phyloP scores from a whole-genome alignment of 2,797 vertebrate genomes.

The Vespertilio murinus region DNA sequence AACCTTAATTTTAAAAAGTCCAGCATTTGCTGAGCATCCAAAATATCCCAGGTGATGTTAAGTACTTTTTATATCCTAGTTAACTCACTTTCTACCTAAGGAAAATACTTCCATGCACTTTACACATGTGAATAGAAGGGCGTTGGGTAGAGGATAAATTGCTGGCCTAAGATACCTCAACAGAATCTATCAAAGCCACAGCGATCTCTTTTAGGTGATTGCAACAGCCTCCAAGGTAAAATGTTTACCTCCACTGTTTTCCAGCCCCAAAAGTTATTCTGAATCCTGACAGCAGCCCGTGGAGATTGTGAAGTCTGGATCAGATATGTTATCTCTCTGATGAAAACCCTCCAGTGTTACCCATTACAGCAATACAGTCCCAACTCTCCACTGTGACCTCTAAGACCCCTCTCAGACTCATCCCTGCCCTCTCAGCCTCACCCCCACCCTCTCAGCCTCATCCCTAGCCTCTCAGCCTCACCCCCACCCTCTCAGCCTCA shows the following conservation, averaged over 20 bases:
- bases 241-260: background rate
- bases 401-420: background rate
- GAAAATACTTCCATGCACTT: background rate
- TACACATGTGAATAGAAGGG: background rate
- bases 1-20: background rate
- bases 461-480: too few relatives aligned
- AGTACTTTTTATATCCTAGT: background rate
- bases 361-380: background rate
- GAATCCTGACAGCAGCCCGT: background rate
- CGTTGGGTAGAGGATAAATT: background rate
- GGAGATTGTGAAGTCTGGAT: background rate
- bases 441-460: background rate
- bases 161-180: background rate
- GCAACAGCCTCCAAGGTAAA: background rate
- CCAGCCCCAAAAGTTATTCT: background rate
- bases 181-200: background rate
- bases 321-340: background rate
- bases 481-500: background rate
- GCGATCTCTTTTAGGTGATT: background rate
- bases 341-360: background rate
- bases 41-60: background rate
- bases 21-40: background rate
- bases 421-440: rapidly evolving
- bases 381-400: background rate
- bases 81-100: background rate